Base-by-base conservation (phyloP, 1,140 invertebrate species). In the Drosophila bifasciata region DNA sequence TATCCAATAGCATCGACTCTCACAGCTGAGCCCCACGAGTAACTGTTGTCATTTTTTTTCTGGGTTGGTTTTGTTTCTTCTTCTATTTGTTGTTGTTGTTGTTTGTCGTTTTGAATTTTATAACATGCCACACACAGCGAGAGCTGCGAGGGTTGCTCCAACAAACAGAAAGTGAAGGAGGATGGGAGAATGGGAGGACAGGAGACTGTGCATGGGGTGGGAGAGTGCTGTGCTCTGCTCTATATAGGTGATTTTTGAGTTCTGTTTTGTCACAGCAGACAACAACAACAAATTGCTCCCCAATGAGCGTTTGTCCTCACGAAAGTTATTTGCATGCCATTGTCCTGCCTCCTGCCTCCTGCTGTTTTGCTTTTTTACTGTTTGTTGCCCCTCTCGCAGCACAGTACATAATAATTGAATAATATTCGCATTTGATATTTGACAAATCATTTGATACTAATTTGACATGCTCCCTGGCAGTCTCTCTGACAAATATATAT, bases 391-490 rank as follows among this genome's bases (percentile, higher is more conserved):
- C 49, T n/a, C n/a, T n/a, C n/a, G n/a, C n/a, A n/a, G 48, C 49
- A 71, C 49, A 36, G 32, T 72, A 73, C 62, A 83, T 77, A 90
- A 90, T 90, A 90, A 90, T 85, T 85, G 83, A 90, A 89, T 90
- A 90, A 89, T 89, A 90, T 76, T 79, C 32, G 1, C 86, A 90
- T 89, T 88, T 89, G 80, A 90, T 80, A 50, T 70, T 76, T 69
- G 79, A 81, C 88, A 90, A 90, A 90, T 90, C 89, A 81, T 74
- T 50, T 66, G 43, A 58, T 79, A 69, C 78, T 90, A 90, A 90
- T 90, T 89, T 77, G 89, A 90, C 88, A 83, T 73, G 63, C 41
- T 70, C 72, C 62, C 19, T 83, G 78, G 72, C 81, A 86, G 8
- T 36, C 11, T 32, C 28, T 13, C 9, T 11, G 32, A 36, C 32